phyloP scores from a whole-genome alignment of 2,888 invertebrate species.

The Cerceris ruficornis region DNA sequence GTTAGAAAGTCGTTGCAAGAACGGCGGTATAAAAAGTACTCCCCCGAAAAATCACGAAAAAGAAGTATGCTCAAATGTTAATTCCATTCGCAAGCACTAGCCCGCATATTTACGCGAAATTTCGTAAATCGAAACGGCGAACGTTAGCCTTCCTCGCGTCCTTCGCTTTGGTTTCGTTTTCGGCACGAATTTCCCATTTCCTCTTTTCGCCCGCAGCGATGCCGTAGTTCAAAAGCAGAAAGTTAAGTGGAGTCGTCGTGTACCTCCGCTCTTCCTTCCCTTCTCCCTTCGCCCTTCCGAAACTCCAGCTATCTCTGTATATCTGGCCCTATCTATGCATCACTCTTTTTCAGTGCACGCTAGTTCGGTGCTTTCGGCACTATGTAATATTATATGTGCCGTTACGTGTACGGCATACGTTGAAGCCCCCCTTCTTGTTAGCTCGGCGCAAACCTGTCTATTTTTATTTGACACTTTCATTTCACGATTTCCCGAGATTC shows the following conservation, averaged over 20 bases:
- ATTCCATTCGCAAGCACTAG: background rate
- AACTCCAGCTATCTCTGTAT: background rate
- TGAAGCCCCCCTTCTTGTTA: background rate
- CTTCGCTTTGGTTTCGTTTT: conserved; percentile 5
- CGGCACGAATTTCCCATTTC: conserved; percentile 10
- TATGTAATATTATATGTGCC: background rate
- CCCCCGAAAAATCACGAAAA: too few relatives aligned
- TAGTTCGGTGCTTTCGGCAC: background rate
- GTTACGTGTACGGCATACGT: background rate
- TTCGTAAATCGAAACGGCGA: background rate
- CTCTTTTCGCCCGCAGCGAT: conserved; percentile 10
- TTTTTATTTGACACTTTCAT: background rate
- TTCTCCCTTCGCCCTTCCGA: background rate
- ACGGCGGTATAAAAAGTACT: too few relatives aligned
- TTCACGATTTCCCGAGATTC: too few relatives aligned
- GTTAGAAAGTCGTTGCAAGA: too few relatives aligned
- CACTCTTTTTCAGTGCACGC: conserved; percentile 1
- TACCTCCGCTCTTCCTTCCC: background rate
- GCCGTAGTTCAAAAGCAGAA: conserved; percentile 17
- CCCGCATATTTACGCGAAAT: background rate
- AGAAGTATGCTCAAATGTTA: too few relatives aligned
- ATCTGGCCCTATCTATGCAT: conserved; percentile 1
- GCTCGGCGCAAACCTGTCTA: background rate
- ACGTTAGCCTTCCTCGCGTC: conserved; percentile 1
- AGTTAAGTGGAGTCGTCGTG: conserved; percentile 12